A percentile compares a stretch with the other conserved stretches of the same genome.
These are phyloP conservation scores for Galaxias olidus DNA, from an alignment of 2,797 vertebrate genomes.

Conservation along the genomic window DNA sequence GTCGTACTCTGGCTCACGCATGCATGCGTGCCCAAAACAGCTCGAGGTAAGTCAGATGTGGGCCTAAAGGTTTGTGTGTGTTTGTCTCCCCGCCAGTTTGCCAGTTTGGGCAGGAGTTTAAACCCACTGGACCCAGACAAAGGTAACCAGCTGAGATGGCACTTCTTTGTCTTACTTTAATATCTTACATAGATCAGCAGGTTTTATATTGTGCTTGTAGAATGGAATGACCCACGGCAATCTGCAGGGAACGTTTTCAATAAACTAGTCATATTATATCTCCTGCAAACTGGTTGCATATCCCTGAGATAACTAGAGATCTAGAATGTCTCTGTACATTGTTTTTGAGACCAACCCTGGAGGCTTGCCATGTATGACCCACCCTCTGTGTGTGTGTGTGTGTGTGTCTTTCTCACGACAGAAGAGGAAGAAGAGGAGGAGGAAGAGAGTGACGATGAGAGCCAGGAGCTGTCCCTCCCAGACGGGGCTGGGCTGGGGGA, in stretches of 20 bases:
- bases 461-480: conserved; percentile 83
- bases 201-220: no score
- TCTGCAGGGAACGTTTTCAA: no score
- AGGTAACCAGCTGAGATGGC: conserved; percentile 81
- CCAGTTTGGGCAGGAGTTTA: conserved; percentile 86
- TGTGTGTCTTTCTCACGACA: conserved; percentile 44
- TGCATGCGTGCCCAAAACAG: no score
- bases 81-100: conserved; percentile 75
- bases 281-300: no score
- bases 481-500: conserved; percentile 75
- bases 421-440: conserved; percentile 94
- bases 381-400: conserved; percentile 22
- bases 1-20: not conserved
- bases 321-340: no score
- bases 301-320: no score
- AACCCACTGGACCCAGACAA: conserved; percentile 89
- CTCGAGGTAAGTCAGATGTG: no score
- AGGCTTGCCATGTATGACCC: not conserved
- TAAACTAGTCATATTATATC: no score
- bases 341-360: no score
- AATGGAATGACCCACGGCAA: no score
- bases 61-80: conserved; percentile 18
- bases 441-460: conserved; percentile 89
- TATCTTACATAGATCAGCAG: no score
- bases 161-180: no score